Evolutionary conservation across 2,113 vertebrate genomes (phyloP), one percentile per base, ranked within the genome.

Genomic region (Sylvia atricapilla): DNA sequence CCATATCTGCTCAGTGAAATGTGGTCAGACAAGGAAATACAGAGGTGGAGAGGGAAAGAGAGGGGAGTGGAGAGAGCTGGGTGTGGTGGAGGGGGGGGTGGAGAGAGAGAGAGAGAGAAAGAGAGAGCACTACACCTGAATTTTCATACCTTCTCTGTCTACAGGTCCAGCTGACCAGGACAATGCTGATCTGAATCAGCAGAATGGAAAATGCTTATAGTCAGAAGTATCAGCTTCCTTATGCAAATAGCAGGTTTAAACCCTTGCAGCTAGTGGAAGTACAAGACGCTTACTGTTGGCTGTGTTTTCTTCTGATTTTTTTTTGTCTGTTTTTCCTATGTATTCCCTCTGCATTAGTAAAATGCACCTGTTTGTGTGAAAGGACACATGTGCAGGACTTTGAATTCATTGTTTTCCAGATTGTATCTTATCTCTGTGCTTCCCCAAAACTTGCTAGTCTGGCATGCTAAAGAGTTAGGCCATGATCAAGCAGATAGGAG

Each of bases 351-450:
- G 14, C 13, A 8, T 39, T 39, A 74, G 30, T 67, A 87, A 90
- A 93, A 67, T 44, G 31, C 69, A 92, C 49, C 47, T 87, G 64
- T 21, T 92, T 68, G 30, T 63, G n/a, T 74, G 69, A 84, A 81
- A 82, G 20, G 15, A 84, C 66, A 60, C 56, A 82, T 12, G 35
- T 87, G 62, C 13, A 63, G n/a, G 27, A 75, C 63, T 84, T 78
- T 8, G 15, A 63, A 64, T 44, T 63, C 6, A 20, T 46, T 50
- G 14, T 84, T 91, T 89, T 37, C 33, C 76, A 56, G 30, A 62
- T 18, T 6, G 4, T 43, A 66, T 17, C 20, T 83, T 95, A 63
- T 43, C 85, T 87, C 44, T 59, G 19, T 52, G 15, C 53, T 87
- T 75, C 49, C 74, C 14, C 11, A 90, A 89, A 91, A 94, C 66